Percentiles rank a stretch among this genome's conserved stretches.
Evolutionary conservation across 2,797 vertebrate genomes (phyloP).

Genomic region (Oreochromis mossambicus): DNA sequence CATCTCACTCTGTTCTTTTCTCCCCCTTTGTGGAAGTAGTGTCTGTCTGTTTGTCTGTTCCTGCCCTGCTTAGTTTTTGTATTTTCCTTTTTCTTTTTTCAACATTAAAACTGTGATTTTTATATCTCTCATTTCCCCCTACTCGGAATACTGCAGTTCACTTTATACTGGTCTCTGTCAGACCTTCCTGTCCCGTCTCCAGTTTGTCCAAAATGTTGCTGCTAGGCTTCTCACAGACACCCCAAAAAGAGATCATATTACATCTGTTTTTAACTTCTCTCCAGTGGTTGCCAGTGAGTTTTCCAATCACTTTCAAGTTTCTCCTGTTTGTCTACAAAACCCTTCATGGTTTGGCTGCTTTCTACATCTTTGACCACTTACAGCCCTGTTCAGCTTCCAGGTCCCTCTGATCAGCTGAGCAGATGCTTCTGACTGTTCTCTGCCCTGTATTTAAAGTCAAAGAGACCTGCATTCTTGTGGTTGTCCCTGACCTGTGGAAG

Average conservation of each 20-base stretch:
- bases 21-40: neutral
- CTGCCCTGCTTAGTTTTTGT: neutral
- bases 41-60: rapidly evolving
- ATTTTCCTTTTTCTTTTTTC: neutral
- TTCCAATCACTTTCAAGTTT: neutral
- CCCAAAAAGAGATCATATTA: neutral
- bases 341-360: neutral
- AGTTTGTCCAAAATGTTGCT: neutral
- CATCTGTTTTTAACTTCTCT: neutral
- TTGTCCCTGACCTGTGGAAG: neutral
- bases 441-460: neutral
- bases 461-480: neutral
- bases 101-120: neutral
- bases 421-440: neutral
- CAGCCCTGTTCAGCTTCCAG: rapidly evolving
- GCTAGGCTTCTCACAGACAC: neutral
- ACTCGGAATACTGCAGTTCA: neutral
- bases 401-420: neutral
- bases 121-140: neutral
- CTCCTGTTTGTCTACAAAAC: neutral
- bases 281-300: neutral
- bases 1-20: rapidly evolving
- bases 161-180: too few species aligned
- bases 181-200: rapidly evolving
- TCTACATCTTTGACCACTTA: neutral